phyloP scores from a whole-genome alignment of 2,797 vertebrate genomes.

The Pelochelys cantorii region DNA sequence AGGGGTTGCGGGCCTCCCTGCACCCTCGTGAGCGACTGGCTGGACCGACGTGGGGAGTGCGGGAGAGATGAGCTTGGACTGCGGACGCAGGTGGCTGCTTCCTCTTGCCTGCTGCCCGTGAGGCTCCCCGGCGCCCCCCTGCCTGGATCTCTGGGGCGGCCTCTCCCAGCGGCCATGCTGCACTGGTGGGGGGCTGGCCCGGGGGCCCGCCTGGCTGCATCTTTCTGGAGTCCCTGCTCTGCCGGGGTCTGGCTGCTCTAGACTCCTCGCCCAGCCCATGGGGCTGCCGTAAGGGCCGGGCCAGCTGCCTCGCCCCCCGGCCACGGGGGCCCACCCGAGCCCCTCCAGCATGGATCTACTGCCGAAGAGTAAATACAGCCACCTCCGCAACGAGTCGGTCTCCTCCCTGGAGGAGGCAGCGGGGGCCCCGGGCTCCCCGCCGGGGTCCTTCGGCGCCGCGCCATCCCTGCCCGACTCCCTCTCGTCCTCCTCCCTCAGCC shows the following conservation, averaged over 20 bases:
- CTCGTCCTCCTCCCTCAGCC: conserved; percentile 86
- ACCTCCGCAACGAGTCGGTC: conserved; percentile 92
- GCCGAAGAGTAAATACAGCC: conserved; percentile 95
- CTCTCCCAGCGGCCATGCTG: neutral
- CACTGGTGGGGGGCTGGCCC: accelerated
- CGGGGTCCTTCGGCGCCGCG: conserved; percentile 59
- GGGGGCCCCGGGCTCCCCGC: conserved; percentile 78
- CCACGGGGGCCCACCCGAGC: neutral
- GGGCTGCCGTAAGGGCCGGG: neutral
- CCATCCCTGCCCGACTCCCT: conserved; percentile 71
- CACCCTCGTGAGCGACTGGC: no score
- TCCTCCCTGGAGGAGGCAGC: conserved; percentile 87
- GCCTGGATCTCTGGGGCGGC: neutral
- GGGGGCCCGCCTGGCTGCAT: accelerated
- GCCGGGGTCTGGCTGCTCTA: neutral
- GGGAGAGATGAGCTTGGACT: neutral
- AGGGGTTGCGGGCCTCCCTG: neutral
- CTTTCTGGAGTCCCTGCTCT: neutral
- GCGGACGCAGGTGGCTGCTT: neutral
- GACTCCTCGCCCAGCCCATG: neutral
- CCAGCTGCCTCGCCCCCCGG: accelerated
- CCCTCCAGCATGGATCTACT: conserved; percentile 88
- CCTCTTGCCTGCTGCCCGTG: neutral
- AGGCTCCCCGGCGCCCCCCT: neutral
- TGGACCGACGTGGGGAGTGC: neutral